Base-by-base conservation (phyloP, 2,113 vertebrate genomes). In the Oxyruncus cristatus region DNA sequence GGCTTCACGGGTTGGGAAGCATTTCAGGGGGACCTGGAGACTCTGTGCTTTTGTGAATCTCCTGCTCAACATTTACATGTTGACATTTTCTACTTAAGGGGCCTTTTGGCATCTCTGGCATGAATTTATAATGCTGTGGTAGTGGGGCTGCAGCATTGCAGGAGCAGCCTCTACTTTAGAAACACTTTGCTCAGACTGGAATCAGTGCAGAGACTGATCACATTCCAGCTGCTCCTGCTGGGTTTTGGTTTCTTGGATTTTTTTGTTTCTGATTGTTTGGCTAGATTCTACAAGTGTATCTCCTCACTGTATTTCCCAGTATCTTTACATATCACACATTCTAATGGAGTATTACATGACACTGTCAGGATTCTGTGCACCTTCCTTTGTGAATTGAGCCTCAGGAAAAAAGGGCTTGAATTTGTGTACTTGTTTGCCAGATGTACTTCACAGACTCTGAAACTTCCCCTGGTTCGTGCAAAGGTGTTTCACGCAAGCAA, bases 71-170 rank as follows among this genome's bases (percentile, higher is more conserved):
- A 10, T 71, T 37, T 62, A 24, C 14, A 10, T 41, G 52, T 71
- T 86, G 82, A 93, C 65, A 24, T 94, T 78, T 96, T 63, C 82
- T 80, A 90, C 89, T 89, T 90, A 70, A 62, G 81, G 84, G 87
- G 56, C 74, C 55, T 89, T 79, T 73, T 78, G 61, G 72, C 55
- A 63, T 90, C 71, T 90, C 76, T 47, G 35, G 56, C 72, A 75
- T 88, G 37, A 84, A 84, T 89, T 91, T 67, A 61, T 92, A 93
- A 88, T 74, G 86, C 77, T 65, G 47, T 20, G 52, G 22, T 55
- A 65, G 67, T 0, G 3, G 52, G 56, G 30, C 37, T 86, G 79
- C 42, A 61, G 89, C 33, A 19, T 24, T 86, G 68, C 55, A 63
- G 50, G 58, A 79, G 52, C 39, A 33, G 56, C 18, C 24, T 63